Conservation (phyloP, 2,113 vertebrate species). For the Antechinus flavipes region DNA sequence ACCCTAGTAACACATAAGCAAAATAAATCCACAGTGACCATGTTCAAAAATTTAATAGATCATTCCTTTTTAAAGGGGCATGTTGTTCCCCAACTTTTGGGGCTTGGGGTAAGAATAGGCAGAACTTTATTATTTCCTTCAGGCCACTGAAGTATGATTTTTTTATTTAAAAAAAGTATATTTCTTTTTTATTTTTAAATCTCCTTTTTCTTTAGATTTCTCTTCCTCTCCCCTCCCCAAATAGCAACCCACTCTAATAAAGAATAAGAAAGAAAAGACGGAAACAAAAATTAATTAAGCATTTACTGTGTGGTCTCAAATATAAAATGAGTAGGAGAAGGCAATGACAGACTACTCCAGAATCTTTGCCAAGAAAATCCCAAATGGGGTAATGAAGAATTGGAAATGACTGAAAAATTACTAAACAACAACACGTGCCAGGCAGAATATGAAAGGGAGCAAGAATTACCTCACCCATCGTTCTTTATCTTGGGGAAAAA, state of each 20-base stretch:
- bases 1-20: background rate
- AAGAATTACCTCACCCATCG: background rate
- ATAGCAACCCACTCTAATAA: background rate
- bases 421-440: background rate
- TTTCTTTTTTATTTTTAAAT: background rate
- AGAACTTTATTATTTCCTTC: background rate
- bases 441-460: background rate
- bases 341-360: background rate
- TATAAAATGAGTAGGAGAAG: background rate
- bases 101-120: background rate
- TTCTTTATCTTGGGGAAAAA: background rate
- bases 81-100: background rate
- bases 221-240: background rate
- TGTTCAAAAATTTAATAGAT: background rate
- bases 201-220: background rate
- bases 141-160: background rate
- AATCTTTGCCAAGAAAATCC: too few relatives aligned
- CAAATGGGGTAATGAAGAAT: background rate
- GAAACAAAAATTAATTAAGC: background rate
- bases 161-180: background rate
- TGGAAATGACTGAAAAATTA: background rate
- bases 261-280: background rate
- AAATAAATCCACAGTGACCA: background rate
- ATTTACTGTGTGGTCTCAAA: background rate
- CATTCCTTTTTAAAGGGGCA: background rate